Evolutionary conservation across 2,113 vertebrate species (phyloP).

Genomic region (Odontophorus gujanensis): DNA sequence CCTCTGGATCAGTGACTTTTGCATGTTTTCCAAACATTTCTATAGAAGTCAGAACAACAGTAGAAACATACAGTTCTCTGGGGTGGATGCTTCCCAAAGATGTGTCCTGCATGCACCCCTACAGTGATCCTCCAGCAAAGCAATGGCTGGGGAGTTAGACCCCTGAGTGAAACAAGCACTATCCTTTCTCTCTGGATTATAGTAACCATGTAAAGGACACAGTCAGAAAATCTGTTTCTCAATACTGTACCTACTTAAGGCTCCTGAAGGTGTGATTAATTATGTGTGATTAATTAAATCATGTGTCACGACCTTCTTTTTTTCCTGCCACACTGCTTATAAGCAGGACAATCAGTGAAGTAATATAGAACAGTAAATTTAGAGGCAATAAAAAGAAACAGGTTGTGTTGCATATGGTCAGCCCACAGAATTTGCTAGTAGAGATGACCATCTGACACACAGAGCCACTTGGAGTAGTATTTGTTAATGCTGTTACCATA

Average conservation of each 20-base stretch:
- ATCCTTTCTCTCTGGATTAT: neutral
- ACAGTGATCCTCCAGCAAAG: neutral
- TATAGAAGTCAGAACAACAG: neutral
- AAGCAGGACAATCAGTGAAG: neutral
- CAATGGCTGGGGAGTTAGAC: neutral
- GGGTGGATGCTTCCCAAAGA: neutral
- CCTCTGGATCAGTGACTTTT: neutral
- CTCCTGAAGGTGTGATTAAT: conserved; percentile 39
- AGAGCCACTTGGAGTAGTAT: neutral
- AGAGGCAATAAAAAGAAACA: conserved; percentile 1
- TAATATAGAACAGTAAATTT: neutral
- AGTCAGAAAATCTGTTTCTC: neutral
- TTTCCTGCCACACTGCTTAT: neutral
- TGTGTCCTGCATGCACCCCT: neutral
- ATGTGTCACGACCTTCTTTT: neutral
- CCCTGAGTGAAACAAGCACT: neutral
- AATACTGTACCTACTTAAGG: neutral
- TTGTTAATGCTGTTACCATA: neutral
- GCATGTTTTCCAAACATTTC: neutral
- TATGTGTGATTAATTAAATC: conserved; percentile 48
- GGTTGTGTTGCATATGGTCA: neutral
- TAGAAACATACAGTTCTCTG: neutral
- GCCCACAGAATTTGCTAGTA: neutral
- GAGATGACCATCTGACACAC: neutral
- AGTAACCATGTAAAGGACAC: neutral